phyloP scores from a whole-genome alignment of 2,797 vertebrate species.

The Falco concolor region DNA sequence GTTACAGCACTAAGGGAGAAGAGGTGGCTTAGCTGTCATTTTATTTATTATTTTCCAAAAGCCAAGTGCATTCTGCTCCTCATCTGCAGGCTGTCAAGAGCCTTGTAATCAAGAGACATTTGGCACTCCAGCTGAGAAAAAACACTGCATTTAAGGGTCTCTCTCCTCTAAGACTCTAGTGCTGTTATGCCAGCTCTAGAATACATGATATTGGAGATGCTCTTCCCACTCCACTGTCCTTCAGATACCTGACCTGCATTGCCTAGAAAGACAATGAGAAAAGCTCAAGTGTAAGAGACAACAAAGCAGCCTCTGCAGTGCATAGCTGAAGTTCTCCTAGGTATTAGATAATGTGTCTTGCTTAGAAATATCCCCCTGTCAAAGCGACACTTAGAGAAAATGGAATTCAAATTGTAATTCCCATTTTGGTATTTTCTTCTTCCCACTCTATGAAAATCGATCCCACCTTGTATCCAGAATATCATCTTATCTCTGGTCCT shows the following conservation, averaged over 20 bases:
- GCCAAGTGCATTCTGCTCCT: not conserved
- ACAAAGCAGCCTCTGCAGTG: not conserved
- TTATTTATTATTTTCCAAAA: not conserved
- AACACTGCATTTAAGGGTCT: not conserved
- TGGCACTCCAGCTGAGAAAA: conserved; percentile 41
- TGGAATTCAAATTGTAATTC: not conserved
- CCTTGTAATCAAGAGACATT: conserved; percentile 30
- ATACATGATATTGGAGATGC: fast-evolving
- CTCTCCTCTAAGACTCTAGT: not conserved
- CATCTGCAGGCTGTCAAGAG: conserved; percentile 1
- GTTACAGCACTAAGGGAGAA: not conserved
- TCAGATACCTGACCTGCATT: not conserved
- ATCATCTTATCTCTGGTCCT: not conserved
- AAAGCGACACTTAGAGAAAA: not conserved
- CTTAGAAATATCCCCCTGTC: not conserved
- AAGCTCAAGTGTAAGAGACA: not conserved
- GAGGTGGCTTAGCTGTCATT: not conserved
- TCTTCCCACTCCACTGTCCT: not conserved
- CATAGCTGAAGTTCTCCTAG: not conserved
- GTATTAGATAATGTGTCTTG: not conserved
- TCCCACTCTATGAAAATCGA: not conserved
- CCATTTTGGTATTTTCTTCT: not conserved
- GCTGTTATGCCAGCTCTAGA: not conserved
- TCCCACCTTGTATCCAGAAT: not conserved
- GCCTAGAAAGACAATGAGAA: not conserved